Base-by-base conservation (phyloP, 2,113 vertebrate genomes). In the Toxostoma redivivum region DNA sequence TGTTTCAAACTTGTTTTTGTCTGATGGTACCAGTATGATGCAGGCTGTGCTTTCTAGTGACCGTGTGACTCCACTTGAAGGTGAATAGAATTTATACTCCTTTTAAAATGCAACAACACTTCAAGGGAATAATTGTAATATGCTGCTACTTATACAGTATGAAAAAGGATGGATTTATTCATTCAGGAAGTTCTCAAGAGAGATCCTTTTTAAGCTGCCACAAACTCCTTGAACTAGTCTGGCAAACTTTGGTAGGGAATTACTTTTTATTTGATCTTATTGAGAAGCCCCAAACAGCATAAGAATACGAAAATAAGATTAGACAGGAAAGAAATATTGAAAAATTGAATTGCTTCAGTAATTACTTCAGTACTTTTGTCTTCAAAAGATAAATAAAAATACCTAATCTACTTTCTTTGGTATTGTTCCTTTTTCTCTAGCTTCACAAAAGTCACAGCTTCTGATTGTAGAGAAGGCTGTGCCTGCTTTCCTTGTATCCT, bases 241-340 rank as follows among this genome's bases (percentile, higher is more conserved):
- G 51, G 67, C 72, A 94, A 92, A 90, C 35, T 83, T 92, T 64
- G 31, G 24, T 44, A 79, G 40, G 83, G 83, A 86, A 70, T 86
- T 66, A 47, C 42, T 76, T 93, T 91, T 77, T 56, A 73, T 83
- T 92, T 92, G 45, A 51, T 82, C 48, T 86, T 61, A 51, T 4
- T 81, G 56, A 86, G 64, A 83, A 94, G 9, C 56, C 33, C 48
- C 24, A 40, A 86, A 30, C 56, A 94, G 57, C 6, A 0, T 47
- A 88, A 89, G 80, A 89, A 93, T 90, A 58, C 2, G 5, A 89
- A 92, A 94, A 92, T 72, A 79, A 91, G 78, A 91, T 91, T 81
- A 94, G 56, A 40, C 5, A 20, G 56, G 15, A 10, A 17, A 56
- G 37, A 70, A 80, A 70, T 24, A 16, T 2, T 12, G 13, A 65